Conservation (phyloP, 1,140 invertebrate species). For the Drosophila quadrilineata region DNA sequence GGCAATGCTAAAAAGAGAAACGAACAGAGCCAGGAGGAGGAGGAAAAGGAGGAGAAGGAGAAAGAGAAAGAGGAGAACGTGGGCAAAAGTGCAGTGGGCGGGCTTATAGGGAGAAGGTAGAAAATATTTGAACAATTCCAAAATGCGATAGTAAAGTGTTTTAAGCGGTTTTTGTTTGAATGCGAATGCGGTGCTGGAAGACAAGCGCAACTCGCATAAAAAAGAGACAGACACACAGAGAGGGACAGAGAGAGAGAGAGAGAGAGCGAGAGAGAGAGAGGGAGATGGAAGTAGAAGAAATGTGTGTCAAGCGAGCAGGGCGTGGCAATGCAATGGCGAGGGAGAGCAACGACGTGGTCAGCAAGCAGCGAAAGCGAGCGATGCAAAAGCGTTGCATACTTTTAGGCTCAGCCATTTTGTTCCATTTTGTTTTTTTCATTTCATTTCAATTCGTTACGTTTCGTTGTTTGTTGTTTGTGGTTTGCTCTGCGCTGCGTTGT, state of each 20-base stretch:
- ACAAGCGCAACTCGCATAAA: no score
- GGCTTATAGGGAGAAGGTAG: no score
- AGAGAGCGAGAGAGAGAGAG: not conserved
- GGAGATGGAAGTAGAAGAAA: not conserved
- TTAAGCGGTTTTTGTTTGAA: slow-evolving; percentile 79
- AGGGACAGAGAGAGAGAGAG: not conserved
- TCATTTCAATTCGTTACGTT: no score
- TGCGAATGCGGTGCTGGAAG: slow-evolving; percentile 29
- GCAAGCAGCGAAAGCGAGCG: slow-evolving; percentile 11
- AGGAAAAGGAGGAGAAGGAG: not conserved
- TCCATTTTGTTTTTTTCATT: no score
- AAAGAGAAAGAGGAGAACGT: not conserved
- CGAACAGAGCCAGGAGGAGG: not conserved
- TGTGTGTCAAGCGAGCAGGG: not conserved
- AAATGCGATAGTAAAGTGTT: slow-evolving; percentile 80
- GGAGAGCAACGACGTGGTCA: not conserved
- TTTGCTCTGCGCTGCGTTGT: slow-evolving; percentile 30
- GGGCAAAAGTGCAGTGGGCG: not conserved
- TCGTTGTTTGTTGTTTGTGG: slow-evolving; percentile 22
- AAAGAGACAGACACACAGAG: no score
- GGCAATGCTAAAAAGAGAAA: not conserved
- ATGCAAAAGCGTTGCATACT: slow-evolving; percentile 61
- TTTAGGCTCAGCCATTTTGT: slow-evolving; percentile 54
- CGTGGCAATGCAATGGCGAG: not conserved
- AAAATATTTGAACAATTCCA: slow-evolving; percentile 79